These are phyloP conservation scores for Erethizon dorsatum DNA, from an alignment of 2,797 vertebrate species.

Conservation along the genomic window DNA sequence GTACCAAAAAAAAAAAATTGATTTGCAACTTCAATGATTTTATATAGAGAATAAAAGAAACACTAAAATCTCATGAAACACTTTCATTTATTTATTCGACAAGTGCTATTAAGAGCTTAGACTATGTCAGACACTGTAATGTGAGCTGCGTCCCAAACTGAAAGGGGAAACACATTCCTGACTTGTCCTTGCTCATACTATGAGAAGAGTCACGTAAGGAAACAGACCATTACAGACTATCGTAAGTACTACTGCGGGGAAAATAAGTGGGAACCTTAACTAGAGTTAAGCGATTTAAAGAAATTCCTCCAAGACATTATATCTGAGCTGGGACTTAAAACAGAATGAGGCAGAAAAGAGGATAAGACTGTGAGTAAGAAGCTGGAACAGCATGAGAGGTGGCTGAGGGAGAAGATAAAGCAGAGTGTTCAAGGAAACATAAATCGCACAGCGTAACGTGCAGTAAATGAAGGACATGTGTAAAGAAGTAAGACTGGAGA, in stretches of 20 bases:
- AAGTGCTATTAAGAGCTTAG: not conserved
- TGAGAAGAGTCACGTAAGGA: not conserved
- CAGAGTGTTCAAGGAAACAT: not conserved
- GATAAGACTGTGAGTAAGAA: not conserved
- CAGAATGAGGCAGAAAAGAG: not conserved
- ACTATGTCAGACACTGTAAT: not conserved
- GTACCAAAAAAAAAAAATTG: not conserved
- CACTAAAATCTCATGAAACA: constrained; percentile 58
- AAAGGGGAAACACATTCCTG: not conserved
- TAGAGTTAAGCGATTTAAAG: not conserved
- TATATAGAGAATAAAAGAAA: constrained; percentile 25
- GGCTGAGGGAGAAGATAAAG: not conserved
- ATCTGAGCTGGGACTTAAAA: not conserved
- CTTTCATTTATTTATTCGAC: constrained; percentile 38
- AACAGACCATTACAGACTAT: not conserved
- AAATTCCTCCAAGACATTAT: not conserved
- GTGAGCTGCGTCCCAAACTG: not conserved
- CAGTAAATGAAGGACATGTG: not conserved
- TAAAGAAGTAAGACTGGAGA: not conserved
- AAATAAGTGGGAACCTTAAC: not conserved
- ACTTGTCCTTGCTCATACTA: not conserved
- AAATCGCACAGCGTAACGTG: not conserved
- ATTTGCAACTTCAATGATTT: not conserved
- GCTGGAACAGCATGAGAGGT: not conserved
- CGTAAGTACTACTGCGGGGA: not conserved